Conservation (phyloP, 2,888 invertebrate species). For the Augiades crinisus region DNA sequence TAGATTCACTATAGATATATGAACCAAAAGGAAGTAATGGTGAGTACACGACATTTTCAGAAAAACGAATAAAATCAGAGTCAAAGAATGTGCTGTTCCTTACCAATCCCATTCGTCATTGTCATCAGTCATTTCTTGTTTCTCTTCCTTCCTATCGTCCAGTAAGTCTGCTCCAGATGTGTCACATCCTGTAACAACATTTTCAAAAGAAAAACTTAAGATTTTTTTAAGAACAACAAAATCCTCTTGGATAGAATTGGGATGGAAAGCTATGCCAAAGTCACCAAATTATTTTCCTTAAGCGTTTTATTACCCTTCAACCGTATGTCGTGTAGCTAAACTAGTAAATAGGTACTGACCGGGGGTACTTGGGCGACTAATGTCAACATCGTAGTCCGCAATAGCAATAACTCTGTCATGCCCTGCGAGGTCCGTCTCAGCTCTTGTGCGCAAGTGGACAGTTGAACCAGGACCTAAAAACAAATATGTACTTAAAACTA, state of each 20-base stretch:
- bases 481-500: background rate
- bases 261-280: no score
- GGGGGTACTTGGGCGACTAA: conserved; percentile 83
- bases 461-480: conserved; percentile 76
- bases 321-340: no score
- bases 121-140: conserved; percentile 53
- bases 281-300: no score
- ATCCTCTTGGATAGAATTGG: no score
- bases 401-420: conserved; percentile 78
- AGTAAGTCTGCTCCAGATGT: conserved; percentile 61
- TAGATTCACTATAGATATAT: no score
- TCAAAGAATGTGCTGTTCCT: conserved; percentile 28
- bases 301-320: no score
- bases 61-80: no score
- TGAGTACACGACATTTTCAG: no score
- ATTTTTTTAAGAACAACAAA: no score
- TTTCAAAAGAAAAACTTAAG: no score
- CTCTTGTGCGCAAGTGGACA: conserved; percentile 77
- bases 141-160: conserved; percentile 52
- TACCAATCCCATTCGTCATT: conserved; percentile 74
- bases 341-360: no score
- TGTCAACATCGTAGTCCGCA: conserved; percentile 82
- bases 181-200: conserved; percentile 51
- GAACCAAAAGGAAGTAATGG: no score
- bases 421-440: conserved; percentile 67